A percentile compares a stretch with the other conserved stretches of the same genome.
These are phyloP conservation scores for Noturus placidus DNA, from an alignment of 2,113 vertebrate genomes.

Conservation along the genomic window DNA sequence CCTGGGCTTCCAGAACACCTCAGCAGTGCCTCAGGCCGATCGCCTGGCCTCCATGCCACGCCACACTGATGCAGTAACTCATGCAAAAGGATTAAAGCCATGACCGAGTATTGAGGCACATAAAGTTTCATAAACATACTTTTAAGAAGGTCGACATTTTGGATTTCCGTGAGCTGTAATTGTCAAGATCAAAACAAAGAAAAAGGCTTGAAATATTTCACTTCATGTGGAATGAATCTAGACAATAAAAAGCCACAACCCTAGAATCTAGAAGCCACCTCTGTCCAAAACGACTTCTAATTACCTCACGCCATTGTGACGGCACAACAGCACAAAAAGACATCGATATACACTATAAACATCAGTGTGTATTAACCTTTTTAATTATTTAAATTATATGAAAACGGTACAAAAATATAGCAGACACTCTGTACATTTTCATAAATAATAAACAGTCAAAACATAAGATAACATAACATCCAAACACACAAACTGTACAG, in stretches of 20 bases:
- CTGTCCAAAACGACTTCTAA: neutral
- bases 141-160: no score
- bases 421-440: slow-evolving; percentile 26
- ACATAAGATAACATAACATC: neutral
- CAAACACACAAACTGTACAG: slow-evolving; percentile 17
- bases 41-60: no score
- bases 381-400: slow-evolving; percentile 16
- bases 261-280: neutral
- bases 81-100: no score
- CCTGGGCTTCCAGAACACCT: no score
- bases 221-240: no score
- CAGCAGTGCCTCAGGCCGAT: no score
- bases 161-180: no score
- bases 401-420: slow-evolving; percentile 54
- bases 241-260: neutral
- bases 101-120: no score
- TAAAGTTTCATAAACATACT: no score
- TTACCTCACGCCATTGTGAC: neutral
- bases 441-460: slow-evolving; percentile 43
- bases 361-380: slow-evolving; percentile 26
- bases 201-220: no score
- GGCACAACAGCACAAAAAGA: slow-evolving; percentile 16
- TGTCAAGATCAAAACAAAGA: no score
- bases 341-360: slow-evolving; percentile 11
- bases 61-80: no score